Evolutionary conservation across 1,140 invertebrate species (phyloP).

Genomic region (Brachionus paranguensis): DNA sequence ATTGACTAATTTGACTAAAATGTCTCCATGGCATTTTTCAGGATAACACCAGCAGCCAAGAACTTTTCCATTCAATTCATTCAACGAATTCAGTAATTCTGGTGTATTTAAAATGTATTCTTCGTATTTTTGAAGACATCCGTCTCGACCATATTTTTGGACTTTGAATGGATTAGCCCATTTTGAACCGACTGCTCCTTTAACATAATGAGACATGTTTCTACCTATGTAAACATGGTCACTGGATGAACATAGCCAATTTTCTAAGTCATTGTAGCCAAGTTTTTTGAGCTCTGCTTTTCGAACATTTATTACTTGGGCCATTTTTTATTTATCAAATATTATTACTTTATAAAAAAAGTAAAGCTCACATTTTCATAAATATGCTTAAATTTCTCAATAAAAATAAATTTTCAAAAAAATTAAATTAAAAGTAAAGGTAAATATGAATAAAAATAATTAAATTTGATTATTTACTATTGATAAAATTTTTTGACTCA

Average conservation of each 20-base stretch:
- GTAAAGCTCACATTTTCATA: not conserved
- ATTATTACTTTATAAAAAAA: not conserved
- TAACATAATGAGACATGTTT: slow-evolving; percentile 35
- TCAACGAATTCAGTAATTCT: not conserved
- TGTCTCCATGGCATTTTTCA: slow-evolving; percentile 28
- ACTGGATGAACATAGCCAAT: not conserved
- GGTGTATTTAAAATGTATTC: not conserved
- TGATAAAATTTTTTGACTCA: no score
- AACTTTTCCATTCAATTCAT: slow-evolving; percentile 23
- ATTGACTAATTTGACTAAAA: not conserved
- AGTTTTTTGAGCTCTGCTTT: slow-evolving; percentile 23
- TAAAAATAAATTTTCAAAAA: not conserved
- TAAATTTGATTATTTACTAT: no score
- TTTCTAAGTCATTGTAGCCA: slow-evolving; percentile 2
- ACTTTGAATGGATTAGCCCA: slow-evolving; percentile 36
- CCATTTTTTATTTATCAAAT: not conserved
- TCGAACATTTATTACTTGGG: slow-evolving; percentile 20
- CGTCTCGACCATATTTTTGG: slow-evolving; percentile 23
- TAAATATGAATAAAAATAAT: not conserved
- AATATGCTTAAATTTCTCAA: not conserved
- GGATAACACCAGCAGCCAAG: slow-evolving; percentile 40
- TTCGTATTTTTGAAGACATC: slow-evolving; percentile 21
- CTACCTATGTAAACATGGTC: slow-evolving; percentile 33
- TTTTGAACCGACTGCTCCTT: slow-evolving; percentile 35
- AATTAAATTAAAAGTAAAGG: not conserved